A percentile compares a stretch with the other conserved stretches of the same genome.
phyloP scores from a whole-genome alignment of 2,888 invertebrate species.

The Arctia plantaginis region DNA sequence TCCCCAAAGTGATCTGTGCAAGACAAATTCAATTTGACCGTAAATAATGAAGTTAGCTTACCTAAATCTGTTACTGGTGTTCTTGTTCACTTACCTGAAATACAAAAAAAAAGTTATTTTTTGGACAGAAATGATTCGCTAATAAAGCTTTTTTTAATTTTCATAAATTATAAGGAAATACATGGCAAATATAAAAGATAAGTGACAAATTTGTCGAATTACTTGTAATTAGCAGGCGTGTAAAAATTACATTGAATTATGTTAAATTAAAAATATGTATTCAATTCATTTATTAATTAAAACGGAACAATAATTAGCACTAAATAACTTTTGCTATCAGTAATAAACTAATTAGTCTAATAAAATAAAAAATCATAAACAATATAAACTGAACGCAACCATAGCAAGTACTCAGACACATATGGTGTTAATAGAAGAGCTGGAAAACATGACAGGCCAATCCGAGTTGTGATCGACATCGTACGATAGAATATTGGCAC shows the following conservation, averaged over 20 bases:
- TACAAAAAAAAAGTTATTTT: constrained; percentile 20
- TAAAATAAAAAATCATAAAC: not conserved
- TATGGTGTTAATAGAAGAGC: not conserved
- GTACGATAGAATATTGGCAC: constrained; percentile 14
- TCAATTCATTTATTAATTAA: not conserved
- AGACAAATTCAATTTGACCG: constrained; percentile 37
- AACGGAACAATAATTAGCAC: not conserved
- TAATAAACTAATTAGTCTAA: not conserved
- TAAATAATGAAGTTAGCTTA: constrained; percentile 47
- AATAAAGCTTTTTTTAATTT: not conserved
- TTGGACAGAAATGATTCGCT: not conserved
- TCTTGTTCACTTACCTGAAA: constrained; percentile 51
- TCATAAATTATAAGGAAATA: not conserved
- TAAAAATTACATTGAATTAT: not conserved
- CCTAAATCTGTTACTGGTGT: constrained; percentile 39
- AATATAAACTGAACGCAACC: not conserved
- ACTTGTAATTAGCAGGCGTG: not conserved
- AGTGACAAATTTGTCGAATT: not conserved
- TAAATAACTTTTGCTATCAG: not conserved
- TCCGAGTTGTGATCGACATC: constrained; percentile 4
- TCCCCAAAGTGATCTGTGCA: constrained; percentile 33
- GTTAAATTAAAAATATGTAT: not conserved
- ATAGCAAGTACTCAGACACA: not conserved
- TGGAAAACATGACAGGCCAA: constrained; percentile 11
- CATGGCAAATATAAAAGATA: not conserved